Evolutionary conservation across 2,113 vertebrate species (phyloP).

Genomic region (Apteryx owenii): DNA sequence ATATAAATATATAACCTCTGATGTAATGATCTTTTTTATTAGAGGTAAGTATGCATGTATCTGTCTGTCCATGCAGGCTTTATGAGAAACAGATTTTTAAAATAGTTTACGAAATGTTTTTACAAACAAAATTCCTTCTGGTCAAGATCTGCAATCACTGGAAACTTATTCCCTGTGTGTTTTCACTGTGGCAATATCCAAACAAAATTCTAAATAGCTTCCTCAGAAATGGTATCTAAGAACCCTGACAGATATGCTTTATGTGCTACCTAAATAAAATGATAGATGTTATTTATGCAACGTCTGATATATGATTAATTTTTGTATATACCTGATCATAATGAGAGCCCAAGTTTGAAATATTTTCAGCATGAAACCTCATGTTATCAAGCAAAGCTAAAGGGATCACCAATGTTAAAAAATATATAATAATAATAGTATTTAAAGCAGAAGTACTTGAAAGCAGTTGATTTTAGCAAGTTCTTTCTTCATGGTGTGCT

Average conservation of each 20-base stretch:
- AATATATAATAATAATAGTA: not conserved
- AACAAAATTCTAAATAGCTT: not conserved
- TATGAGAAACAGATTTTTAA: not conserved
- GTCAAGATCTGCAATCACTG: not conserved
- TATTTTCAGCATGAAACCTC: not conserved
- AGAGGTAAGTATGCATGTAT: not conserved
- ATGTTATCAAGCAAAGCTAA: not conserved
- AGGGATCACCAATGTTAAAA: too few species aligned
- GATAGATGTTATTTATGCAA: not conserved
- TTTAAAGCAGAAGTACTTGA: not conserved
- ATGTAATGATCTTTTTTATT: not conserved
- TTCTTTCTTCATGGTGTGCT: not conserved
- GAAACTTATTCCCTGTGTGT: not conserved
- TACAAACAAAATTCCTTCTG: not conserved
- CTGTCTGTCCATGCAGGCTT: not conserved
- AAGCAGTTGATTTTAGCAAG: not conserved
- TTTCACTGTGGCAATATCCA: not conserved
- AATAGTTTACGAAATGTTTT: not conserved
- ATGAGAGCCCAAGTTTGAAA: not conserved
- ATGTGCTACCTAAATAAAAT: not conserved
- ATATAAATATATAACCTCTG: not conserved
- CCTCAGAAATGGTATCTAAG: not conserved
- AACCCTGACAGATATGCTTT: not conserved
- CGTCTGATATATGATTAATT: not conserved
- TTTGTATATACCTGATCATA: not conserved